Evolutionary conservation across 2,113 vertebrate genomes (phyloP).

Genomic region (Puntigrus tetrazona): DNA sequence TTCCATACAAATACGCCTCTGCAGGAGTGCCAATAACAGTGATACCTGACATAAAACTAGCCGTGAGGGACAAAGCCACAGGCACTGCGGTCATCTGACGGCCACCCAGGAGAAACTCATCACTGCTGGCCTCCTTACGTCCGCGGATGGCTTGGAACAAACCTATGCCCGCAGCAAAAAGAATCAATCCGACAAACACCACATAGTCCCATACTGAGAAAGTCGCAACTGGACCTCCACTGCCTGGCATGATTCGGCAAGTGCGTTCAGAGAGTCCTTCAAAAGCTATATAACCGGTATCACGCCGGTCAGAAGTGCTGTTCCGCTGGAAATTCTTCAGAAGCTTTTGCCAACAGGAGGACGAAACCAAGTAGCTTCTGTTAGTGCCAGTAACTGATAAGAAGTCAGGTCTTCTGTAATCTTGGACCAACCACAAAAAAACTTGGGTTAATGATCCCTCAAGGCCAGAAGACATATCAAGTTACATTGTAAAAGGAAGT

Average conservation of each 20-base stretch:
- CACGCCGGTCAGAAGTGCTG: not conserved
- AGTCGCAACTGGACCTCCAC: slow-evolving; percentile 67
- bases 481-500: slow-evolving; percentile 54
- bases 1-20: slow-evolving; percentile 74
- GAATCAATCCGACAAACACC: slow-evolving; percentile 72
- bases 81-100: slow-evolving; percentile 79
- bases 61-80: slow-evolving; percentile 80
- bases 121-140: slow-evolving; percentile 69
- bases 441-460: slow-evolving; percentile 75
- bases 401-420: slow-evolving; percentile 10
- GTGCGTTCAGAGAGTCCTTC: not conserved
- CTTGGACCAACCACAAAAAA: slow-evolving; percentile 59
- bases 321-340: not conserved
- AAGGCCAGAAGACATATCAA: slow-evolving; percentile 54
- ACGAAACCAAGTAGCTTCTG: slow-evolving; percentile 1
- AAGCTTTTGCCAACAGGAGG: not conserved
- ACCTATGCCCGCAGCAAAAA: slow-evolving; percentile 70
- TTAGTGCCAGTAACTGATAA: slow-evolving; percentile 27
- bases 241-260: slow-evolving; percentile 64
- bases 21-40: slow-evolving; percentile 80
- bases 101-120: slow-evolving; percentile 77
- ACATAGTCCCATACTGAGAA: slow-evolving; percentile 83
- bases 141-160: slow-evolving; percentile 75
- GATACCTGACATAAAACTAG: slow-evolving; percentile 84
- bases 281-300: not conserved